Evolutionary conservation across 1,140 invertebrate genomes (phyloP).

Genomic region (Drosophila eugracilis): DNA sequence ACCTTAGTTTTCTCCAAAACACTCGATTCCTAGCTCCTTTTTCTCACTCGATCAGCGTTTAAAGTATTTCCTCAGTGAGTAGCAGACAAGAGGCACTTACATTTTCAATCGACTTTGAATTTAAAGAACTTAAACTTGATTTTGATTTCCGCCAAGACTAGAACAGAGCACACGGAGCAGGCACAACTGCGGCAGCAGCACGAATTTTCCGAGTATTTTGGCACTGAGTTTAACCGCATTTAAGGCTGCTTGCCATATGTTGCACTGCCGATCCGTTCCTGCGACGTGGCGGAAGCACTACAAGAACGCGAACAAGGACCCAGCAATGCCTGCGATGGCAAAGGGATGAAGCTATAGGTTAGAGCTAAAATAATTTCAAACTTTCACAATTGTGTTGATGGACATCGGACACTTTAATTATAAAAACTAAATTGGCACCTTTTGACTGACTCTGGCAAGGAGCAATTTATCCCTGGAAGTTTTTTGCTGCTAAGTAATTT

Average conservation of each 20-base stretch:
- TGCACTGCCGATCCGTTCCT: constrained; percentile 36
- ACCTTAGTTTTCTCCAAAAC: constrained; percentile 2
- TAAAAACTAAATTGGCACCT: constrained; percentile 61
- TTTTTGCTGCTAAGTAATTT: constrained; percentile 24
- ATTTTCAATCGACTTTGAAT: constrained; percentile 57
- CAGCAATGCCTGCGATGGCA: constrained; percentile 6
- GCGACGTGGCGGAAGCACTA: constrained; percentile 44
- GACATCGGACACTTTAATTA: constrained; percentile 55
- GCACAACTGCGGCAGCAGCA: constrained; percentile 51
- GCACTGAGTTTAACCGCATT: constrained; percentile 52
- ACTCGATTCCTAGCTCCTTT: background rate
- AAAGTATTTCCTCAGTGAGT: background rate
- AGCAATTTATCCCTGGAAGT: background rate
- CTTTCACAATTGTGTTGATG: constrained; percentile 11
- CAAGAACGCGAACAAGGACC: constrained; percentile 31
- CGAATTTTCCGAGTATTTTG: constrained; percentile 34
- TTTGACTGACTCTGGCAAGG: constrained; percentile 29
- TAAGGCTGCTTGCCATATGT: constrained; percentile 58
- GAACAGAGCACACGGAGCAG: constrained; percentile 37
- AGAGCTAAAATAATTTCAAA: background rate
- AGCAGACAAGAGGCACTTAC: constrained; percentile 14
- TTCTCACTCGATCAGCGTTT: background rate
- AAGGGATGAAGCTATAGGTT: background rate
- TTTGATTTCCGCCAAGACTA: constrained; percentile 52
- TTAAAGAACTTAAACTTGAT: constrained; percentile 54